Evolutionary conservation across 2,888 invertebrate species (phyloP).

Genomic region (Ypsolopha sequella): DNA sequence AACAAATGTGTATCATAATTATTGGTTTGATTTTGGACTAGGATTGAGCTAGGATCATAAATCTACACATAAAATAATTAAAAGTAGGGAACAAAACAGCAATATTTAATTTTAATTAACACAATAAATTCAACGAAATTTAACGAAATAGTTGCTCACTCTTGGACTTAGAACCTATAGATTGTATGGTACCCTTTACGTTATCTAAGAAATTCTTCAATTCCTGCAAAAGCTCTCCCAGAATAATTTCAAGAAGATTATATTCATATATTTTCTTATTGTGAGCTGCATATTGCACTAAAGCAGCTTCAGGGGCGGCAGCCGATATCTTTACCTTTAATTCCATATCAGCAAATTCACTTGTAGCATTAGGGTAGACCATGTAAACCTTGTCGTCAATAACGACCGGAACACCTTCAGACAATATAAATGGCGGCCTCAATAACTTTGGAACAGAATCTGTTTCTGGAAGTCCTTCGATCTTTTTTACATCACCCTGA

Average conservation of each 20-base stretch:
- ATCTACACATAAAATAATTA: too few relatives aligned
- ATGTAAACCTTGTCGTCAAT: slow-evolving; percentile 26
- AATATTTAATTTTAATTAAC: too few relatives aligned
- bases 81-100: too few relatives aligned
- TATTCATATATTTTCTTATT: slow-evolving; percentile 48
- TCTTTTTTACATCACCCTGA: slow-evolving; percentile 22
- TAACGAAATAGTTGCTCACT: too few relatives aligned
- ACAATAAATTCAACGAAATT: too few relatives aligned
- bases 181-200: too few relatives aligned
- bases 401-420: slow-evolving; percentile 24
- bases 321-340: slow-evolving; percentile 32
- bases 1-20: too few relatives aligned
- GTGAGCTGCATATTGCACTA: slow-evolving; percentile 37
- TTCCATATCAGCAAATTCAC: slow-evolving; percentile 18
- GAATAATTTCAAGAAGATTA: slow-evolving; percentile 19
- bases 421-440: slow-evolving; percentile 29
- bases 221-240: too few relatives aligned
- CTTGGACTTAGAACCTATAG: too few relatives aligned
- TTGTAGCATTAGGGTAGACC: slow-evolving; percentile 29
- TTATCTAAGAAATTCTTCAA: too few relatives aligned
- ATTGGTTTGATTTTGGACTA: too few relatives aligned
- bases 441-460: slow-evolving; percentile 23
- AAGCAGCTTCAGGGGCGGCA: slow-evolving; percentile 28
- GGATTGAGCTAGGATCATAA: too few relatives aligned
- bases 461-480: slow-evolving; percentile 32